Evolutionary conservation across 2,888 invertebrate species (phyloP), one percentile per base, ranked within the genome.

Genomic region (Tyria jacobaeae): DNA sequence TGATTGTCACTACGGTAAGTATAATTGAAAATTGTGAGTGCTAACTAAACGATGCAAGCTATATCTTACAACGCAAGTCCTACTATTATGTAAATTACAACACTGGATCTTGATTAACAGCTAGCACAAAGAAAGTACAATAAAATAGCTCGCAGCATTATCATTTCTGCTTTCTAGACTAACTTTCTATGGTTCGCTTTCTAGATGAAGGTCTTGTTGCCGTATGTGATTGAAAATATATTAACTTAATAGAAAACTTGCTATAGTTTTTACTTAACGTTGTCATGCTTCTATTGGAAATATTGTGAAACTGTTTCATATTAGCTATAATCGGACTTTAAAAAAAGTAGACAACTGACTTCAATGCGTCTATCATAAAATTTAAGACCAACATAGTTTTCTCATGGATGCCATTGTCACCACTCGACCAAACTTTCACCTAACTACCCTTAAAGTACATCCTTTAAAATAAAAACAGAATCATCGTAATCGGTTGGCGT

Each of bases 111-210:
- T 37, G 21, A 25, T 25, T 37, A 52, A 53, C 27, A 37, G 54
- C 17, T 10, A 1, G 12, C 57, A 31, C 47, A 34, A 53, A 51
- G 49, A 57, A 59, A 55, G 62, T 48, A 58, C 55, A 66, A 62
- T 62, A 59, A 75, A 71, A 68, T 57, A 41, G 62, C 62, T 62
- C 31, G n/a, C 9, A 15, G 48, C 57, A 63, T 68, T 70, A 68
- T 69, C 61, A 69, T 63, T 60, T 34, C 55, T 24, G 49, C 66
- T 75, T 69, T 72, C 73, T 72, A 72, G 37, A 37, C 35, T 44
- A 60, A 64, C 62, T 73, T 67, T 73, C 66, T 64, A 44, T 52
- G 52, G 12, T 15, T 41, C 14, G 58, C 62, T 75, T 72, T 73
- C 66, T 68, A 64, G 53, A 60, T 66, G 25, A 56, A 60, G 27